Base-by-base conservation (phyloP, 2,888 invertebrate genomes). In the Xanthostigma xanthostigma region DNA sequence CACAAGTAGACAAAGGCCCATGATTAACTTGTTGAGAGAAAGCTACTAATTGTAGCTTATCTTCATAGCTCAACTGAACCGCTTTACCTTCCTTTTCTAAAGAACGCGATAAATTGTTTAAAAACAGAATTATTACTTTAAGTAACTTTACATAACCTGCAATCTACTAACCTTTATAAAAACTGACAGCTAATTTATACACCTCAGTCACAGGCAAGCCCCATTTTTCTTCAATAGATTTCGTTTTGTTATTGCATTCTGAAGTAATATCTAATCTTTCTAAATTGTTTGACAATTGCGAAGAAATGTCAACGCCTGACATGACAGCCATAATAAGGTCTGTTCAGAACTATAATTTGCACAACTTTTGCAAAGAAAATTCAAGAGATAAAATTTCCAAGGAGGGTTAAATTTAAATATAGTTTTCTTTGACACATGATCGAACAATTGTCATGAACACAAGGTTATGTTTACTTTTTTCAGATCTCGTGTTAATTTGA, bases 11-110 rank as follows among this genome's bases (percentile, higher is more conserved):
- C 59, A 83, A 80, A 45, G 87, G 81, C 0, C 96, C 96, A 66
- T 92, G 84, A 10, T 76, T 75, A 9, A 88, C 86, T 74, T 96
- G 96, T 62, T 94, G 91, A 9, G 89, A 90, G 60, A 86, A 88
- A 2, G 95, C 95, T 13, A 95, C 87, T 53, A 97, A 69, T 62
- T 86, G 86, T 48, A 95, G 67, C 62, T 92, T 89, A 62, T 96
- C 93, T 66, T 91, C 88, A 65, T 96, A 97, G 42, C 91, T 89
- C 51, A 95, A 74, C 61, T 93, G 92, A 44, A 96, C 76, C 3
- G 94, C 96, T 72, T 95, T 96, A n/a, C 95, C 95, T 70, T 92
- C 89, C 71, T 96, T 95, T 65, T 96, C 96, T 95, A 67, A 12
- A 73, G 73, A 5, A 11, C 13, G 17, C 17, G 17, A 46, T 27